Conservation (phyloP, 1,140 invertebrate species). For the Bacillus rossius region DNA sequence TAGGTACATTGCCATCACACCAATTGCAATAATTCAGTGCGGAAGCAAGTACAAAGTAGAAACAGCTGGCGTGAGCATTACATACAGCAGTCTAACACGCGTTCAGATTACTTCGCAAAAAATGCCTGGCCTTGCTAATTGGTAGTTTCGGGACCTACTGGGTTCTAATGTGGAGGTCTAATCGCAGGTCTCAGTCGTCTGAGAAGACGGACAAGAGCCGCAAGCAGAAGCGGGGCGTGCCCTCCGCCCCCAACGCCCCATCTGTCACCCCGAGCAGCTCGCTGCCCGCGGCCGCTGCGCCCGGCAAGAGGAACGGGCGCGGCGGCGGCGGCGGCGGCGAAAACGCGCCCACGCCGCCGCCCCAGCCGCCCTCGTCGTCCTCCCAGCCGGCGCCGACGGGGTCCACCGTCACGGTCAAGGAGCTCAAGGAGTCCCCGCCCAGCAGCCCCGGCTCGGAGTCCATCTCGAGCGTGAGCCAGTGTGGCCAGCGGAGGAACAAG, state of each 20-base stretch:
- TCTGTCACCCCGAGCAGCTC: constrained; percentile 4
- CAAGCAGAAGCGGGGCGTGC: constrained; percentile 38
- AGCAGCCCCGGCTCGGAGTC: constrained; percentile 58
- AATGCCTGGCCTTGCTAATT: no score
- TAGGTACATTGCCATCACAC: no score
- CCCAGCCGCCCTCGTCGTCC: neutral
- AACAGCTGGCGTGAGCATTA: no score
- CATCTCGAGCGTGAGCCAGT: constrained; percentile 37
- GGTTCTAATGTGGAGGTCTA: no score
- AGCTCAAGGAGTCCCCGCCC: constrained; percentile 55
- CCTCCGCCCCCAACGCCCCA: neutral
- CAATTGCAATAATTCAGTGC: no score
- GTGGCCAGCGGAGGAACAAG: constrained; percentile 46
- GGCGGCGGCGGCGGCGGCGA: neutral
- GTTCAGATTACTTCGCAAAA: no score
- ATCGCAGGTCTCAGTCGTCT: constrained; percentile 41
- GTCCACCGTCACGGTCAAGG: neutral
- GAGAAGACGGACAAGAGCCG: constrained; percentile 42
- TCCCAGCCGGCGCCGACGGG: neutral
- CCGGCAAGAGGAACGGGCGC: neutral
- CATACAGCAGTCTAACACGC: no score
- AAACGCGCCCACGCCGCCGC: neutral
- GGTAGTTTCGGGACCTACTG: no score
- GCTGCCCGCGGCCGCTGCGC: neutral
- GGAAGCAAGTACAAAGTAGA: no score